A percentile compares a stretch with the other conserved stretches of the same genome.
phyloP scores from a whole-genome alignment of 1,140 invertebrate species.

The Panulirus ornatus region DNA sequence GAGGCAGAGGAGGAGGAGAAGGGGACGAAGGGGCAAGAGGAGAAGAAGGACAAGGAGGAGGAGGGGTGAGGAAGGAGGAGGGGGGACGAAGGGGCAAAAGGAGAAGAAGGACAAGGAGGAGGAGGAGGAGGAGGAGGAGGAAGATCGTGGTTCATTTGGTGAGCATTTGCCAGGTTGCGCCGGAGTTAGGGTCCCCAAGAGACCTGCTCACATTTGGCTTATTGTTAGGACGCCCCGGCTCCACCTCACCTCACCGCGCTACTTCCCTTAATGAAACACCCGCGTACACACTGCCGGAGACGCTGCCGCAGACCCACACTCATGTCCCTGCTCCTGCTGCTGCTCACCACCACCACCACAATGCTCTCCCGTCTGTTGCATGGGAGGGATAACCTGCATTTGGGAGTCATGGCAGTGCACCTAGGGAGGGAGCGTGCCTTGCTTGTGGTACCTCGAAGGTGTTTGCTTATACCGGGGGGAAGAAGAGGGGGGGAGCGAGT shows the following conservation, averaged over 20 bases:
- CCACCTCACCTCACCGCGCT: conserved; percentile 65
- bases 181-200: conserved; percentile 70
- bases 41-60: conserved; percentile 21
- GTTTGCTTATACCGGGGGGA: not conserved
- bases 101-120: conserved; percentile 1
- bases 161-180: conserved; percentile 72
- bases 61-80: too few relatives aligned
- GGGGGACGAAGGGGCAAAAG: conserved; percentile 12
- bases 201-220: conserved; percentile 73
- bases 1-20: conserved; percentile 1
- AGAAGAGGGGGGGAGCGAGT: too few relatives aligned
- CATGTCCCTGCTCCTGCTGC: conserved; percentile 21
- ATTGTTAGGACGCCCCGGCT: conserved; percentile 69
- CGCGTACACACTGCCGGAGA: conserved; percentile 59
- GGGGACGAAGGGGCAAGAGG: not conserved
- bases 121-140: conserved; percentile 47
- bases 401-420: not conserved
- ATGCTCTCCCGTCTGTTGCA: conserved; percentile 2
- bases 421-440: too few relatives aligned
- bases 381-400: not conserved
- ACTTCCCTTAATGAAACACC: conserved; percentile 72
- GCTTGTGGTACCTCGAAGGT: not conserved
- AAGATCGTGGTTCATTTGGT: conserved; percentile 73
- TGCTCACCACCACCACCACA: not conserved
- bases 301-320: conserved; percentile 36